phyloP scores from a whole-genome alignment of 1,140 invertebrate genomes.

The Cotesia glomerata region DNA sequence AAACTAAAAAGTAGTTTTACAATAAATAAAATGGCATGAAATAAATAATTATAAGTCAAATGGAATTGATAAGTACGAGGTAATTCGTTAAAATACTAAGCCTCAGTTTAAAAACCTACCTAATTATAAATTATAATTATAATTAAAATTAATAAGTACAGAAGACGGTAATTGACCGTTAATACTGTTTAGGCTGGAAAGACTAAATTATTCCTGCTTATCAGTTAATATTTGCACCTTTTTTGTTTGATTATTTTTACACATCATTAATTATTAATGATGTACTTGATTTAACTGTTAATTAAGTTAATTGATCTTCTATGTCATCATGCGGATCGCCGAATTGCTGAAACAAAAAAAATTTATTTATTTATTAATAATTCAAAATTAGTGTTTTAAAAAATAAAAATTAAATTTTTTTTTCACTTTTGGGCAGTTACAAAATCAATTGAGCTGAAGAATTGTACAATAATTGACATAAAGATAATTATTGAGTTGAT shows the following conservation, averaged over 20 bases:
- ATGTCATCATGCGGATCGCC: slow-evolving; percentile 5
- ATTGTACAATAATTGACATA: too few relatives aligned
- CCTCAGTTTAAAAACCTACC: not conserved
- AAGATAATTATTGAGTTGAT: too few relatives aligned
- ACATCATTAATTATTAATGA: not conserved
- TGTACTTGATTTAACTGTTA: not conserved
- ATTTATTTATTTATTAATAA: slow-evolving; percentile 3
- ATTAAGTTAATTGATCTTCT: slow-evolving; percentile 11
- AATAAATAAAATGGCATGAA: too few relatives aligned
- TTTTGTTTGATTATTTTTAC: not conserved
- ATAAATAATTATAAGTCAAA: too few relatives aligned
- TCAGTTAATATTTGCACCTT: slow-evolving; percentile 43
- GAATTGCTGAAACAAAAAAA: not conserved
- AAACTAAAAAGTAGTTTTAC: too few relatives aligned
- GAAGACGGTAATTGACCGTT: slow-evolving; percentile 10
- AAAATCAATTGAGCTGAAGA: too few relatives aligned
- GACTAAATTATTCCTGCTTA: slow-evolving; percentile 18
- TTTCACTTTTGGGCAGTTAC: too few relatives aligned
- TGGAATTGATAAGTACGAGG: too few relatives aligned
- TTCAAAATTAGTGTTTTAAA: not conserved
- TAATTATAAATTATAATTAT: not conserved
- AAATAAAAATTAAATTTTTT: not conserved
- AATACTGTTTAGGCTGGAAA: slow-evolving; percentile 14
- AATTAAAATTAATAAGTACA: slow-evolving; percentile 1
- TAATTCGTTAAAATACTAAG: too few relatives aligned